Evolutionary conservation across 2,797 vertebrate species (phyloP).

Genomic region (Gephyroberyx darwinii): DNA sequence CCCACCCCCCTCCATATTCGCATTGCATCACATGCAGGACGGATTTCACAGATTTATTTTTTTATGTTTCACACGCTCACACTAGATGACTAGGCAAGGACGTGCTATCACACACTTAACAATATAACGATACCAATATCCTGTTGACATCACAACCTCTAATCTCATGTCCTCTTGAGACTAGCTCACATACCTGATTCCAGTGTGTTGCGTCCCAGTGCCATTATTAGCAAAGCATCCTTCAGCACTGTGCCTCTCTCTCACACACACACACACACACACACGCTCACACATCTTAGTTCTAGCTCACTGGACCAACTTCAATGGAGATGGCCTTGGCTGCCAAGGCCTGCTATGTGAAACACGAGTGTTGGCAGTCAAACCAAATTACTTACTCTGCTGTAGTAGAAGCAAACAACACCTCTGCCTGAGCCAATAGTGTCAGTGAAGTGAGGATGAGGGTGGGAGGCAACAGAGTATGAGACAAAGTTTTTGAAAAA

Average conservation of each 20-base stretch:
- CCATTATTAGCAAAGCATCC: slow-evolving; percentile 17
- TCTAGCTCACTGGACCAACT: slow-evolving; percentile 55
- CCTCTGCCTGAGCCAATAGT: slow-evolving; percentile 42
- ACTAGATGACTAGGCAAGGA: no score
- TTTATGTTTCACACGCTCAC: no score
- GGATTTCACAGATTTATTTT: no score
- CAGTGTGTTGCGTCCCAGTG: slow-evolving; percentile 18
- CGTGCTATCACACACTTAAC: no score
- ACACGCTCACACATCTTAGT: slow-evolving; percentile 25
- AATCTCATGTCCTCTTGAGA: background rate
- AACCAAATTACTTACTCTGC: slow-evolving; percentile 53
- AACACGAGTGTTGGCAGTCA: slow-evolving; percentile 70
- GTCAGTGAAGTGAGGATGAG: slow-evolving; percentile 43
- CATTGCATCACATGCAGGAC: no score
- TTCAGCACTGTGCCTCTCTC: slow-evolving; percentile 7
- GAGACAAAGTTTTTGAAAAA: slow-evolving; percentile 34
- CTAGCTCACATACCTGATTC: background rate
- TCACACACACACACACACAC: slow-evolving; percentile 16
- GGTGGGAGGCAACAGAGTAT: slow-evolving; percentile 31
- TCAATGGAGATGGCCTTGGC: slow-evolving; percentile 41
- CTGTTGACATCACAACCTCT: no score
- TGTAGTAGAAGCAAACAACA: slow-evolving; percentile 49
- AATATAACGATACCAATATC: no score
- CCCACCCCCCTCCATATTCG: no score
- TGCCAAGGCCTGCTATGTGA: slow-evolving; percentile 55